phyloP scores from a whole-genome alignment of 2,797 vertebrate genomes.

The Sebastes flavidus region DNA sequence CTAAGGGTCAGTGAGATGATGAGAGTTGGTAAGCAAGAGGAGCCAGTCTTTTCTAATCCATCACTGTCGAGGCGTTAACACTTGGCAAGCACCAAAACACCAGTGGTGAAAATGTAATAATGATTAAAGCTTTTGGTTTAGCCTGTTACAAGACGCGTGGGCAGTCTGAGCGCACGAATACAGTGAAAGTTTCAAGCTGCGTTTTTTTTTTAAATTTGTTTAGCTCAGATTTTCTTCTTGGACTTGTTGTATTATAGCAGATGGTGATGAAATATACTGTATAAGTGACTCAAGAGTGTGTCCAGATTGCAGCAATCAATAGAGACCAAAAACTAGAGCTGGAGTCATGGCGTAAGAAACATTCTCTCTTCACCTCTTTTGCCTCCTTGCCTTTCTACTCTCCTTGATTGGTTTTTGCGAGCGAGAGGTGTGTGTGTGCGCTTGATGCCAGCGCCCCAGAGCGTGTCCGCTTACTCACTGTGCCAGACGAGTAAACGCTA shows the following conservation, averaged over 20 bases:
- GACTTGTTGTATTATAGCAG: constrained; percentile 7
- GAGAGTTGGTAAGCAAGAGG: constrained; percentile 10
- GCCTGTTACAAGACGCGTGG: background rate
- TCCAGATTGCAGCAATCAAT: constrained; percentile 12
- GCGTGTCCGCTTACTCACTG: constrained; percentile 44
- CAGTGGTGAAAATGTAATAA: constrained; percentile 24
- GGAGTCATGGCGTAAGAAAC: background rate
- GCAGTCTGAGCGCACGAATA: background rate
- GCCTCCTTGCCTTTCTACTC: constrained; percentile 20
- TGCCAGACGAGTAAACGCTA: constrained; percentile 56
- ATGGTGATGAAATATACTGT: constrained; percentile 15
- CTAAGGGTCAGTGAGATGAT: constrained; percentile 33
- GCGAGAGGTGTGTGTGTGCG: constrained; percentile 6
- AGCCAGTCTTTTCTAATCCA: constrained; percentile 19
- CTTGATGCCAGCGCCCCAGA: constrained; percentile 41
- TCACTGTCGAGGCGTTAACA: constrained; percentile 22
- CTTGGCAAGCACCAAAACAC: constrained; percentile 23
- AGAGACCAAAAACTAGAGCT: background rate
- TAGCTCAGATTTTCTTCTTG: background rate
- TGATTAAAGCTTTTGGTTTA: constrained; percentile 29
- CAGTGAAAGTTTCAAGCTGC: background rate
- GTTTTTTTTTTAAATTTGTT: background rate
- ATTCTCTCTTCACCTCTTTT: constrained; percentile 23
- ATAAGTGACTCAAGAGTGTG: background rate
- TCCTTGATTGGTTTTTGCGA: constrained; percentile 42